Conservation (phyloP, 2,113 vertebrate species). For the Scomber japonicus region DNA sequence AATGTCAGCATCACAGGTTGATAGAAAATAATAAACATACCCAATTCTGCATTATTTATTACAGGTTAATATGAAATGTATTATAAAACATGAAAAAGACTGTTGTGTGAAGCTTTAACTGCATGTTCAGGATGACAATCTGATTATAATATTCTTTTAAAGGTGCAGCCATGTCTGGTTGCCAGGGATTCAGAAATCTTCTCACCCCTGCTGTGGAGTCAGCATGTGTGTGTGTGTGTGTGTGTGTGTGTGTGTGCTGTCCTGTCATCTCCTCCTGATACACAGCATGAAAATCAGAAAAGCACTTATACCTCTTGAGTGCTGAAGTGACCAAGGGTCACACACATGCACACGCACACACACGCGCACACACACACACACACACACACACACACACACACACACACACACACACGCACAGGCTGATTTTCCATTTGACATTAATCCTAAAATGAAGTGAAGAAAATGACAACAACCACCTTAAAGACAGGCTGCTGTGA, state of each 20-base stretch:
- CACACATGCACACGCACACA: background rate
- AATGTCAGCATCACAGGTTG: background rate
- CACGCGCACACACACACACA: constrained; percentile 8
- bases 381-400: background rate
- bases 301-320: constrained; percentile 21
- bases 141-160: constrained; percentile 26
- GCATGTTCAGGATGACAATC: constrained; percentile 8
- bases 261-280: constrained; percentile 27
- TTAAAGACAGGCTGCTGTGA: too few relatives aligned
- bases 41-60: background rate
- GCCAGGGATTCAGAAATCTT: constrained; percentile 23
- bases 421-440: background rate
- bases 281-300: constrained; percentile 37
- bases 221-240: constrained; percentile 23
- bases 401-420: constrained; percentile 2
- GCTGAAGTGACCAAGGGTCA: background rate
- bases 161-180: background rate
- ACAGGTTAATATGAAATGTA: too few relatives aligned
- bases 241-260: constrained; percentile 21
- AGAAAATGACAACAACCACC: background rate
- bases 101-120: background rate
- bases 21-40: background rate
- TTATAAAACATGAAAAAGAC: background rate
- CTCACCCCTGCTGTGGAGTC: constrained; percentile 18
- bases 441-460: background rate